Evolutionary conservation across 2,888 invertebrate species (phyloP), one percentile per base, ranked within the genome.

Genomic region (Fabriciana adippe): DNA sequence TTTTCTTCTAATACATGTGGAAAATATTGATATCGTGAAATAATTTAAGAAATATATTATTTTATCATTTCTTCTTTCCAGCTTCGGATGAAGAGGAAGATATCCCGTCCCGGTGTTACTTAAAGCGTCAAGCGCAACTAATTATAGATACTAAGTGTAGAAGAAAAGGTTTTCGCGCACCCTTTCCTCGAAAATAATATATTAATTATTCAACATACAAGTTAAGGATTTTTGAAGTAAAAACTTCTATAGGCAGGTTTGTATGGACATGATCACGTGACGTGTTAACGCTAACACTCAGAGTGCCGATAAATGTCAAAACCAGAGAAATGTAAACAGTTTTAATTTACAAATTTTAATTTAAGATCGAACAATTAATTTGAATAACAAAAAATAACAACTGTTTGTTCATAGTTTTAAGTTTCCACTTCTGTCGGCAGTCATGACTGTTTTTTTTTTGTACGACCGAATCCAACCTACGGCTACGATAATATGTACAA

Each of bases 71-170:
- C 11, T 16, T n/a, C 0, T 8, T 41, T 41, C 11, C 83, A 93
- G 94, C 93, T 4, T 95, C 96, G 0, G 97, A 97, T 69, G 97
- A 97, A 72, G 97, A 97, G 78, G 97, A 96, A 73, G 97, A 97
- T 79, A 95, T 97, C 55, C 97, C 97, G 0, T 96, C 97, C 0
- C 93, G 97, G 60, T 95, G 94, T 71, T 95, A 94, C 82, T 87
- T 97, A 69, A 97, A 97, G 87, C 93, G 96, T 68, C 97, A 97
- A 83, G 97, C 97, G 0, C 96, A 97, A 79, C 85, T 97, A 21
- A 96, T 97, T 56, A 94, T 97, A 3, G 97, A 97, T 83, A 95
- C 97, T 8, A 97, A 97, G 81, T 96, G 95, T 73, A 93, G 97
- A 48, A 93, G 97, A 60, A 97, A 96, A 83, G 95, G 95, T 6